Percentiles rank a stretch among this genome's conserved stretches.
Conservation (phyloP, 92 coral and sea anemone genomes). For the Heteractis magnifica region DNA sequence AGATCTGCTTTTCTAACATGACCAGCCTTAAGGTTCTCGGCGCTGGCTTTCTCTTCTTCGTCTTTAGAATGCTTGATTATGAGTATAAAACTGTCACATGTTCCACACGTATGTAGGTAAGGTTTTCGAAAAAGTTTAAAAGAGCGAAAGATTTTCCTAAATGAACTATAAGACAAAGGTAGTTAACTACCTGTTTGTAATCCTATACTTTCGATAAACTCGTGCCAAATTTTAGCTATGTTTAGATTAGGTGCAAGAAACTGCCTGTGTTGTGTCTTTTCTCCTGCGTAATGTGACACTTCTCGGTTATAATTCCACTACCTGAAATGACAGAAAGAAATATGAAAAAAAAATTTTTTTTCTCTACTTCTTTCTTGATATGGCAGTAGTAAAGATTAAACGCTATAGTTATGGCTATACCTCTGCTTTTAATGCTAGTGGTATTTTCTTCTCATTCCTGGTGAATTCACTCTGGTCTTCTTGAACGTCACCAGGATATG, state of each 20-base stretch:
- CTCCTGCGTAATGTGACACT: neutral
- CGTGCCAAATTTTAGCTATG: neutral
- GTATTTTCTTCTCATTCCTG: slow-evolving; percentile 14
- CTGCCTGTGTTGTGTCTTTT: neutral
- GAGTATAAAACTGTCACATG: too few species aligned
- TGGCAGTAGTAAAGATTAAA: too few species aligned
- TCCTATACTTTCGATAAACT: neutral
- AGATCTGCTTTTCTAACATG: too few species aligned
- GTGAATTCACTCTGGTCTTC: slow-evolving; percentile 22
- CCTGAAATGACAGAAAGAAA: neutral
- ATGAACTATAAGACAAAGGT: too few species aligned
- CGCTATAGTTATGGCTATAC: neutral
- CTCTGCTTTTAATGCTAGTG: slow-evolving; percentile 3
- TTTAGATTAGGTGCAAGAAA: neutral
- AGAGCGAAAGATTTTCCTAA: too few species aligned
- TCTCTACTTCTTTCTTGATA: too few species aligned
- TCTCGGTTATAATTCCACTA: neutral
- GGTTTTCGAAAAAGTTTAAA: too few species aligned
- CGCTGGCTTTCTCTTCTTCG: too few species aligned
- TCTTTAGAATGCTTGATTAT: too few species aligned
- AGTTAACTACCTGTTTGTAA: too few species aligned
- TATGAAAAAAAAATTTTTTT: neutral
- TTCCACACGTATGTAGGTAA: too few species aligned
- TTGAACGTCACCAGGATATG: slow-evolving; percentile 21
- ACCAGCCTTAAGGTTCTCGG: too few species aligned